These are phyloP conservation scores for Copsychus sechellarum DNA, from an alignment of 2,113 vertebrate genomes.

Conservation along the genomic window DNA sequence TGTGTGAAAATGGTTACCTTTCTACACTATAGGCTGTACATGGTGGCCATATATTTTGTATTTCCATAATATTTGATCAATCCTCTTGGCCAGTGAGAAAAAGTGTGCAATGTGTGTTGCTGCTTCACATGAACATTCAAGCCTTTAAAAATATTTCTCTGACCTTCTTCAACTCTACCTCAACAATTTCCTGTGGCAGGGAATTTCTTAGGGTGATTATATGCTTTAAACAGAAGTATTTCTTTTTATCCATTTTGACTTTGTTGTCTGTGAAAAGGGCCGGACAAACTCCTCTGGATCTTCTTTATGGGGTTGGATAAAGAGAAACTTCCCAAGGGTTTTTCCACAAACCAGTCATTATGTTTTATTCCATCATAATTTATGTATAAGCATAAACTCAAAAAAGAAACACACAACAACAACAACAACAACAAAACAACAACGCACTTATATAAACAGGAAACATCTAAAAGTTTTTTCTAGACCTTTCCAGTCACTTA, in stretches of 20 bases:
- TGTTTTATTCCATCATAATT: slow-evolving; percentile 22
- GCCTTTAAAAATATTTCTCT: slow-evolving; percentile 38
- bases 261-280: slow-evolving; percentile 15
- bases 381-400: not conserved
- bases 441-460: not conserved
- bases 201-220: slow-evolving; percentile 55
- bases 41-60: not conserved
- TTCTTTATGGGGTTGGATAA: not conserved
- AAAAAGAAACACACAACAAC: not conserved
- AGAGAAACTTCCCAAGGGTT: not conserved
- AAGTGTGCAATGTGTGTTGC: not conserved
- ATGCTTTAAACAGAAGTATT: slow-evolving; percentile 45
- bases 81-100: not conserved
- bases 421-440: not conserved
- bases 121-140: not conserved
- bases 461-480: slow-evolving; percentile 41
- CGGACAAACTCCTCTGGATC: not conserved
- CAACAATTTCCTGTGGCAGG: slow-evolving; percentile 47
- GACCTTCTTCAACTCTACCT: slow-evolving; percentile 29
- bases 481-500: slow-evolving; percentile 2
- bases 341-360: slow-evolving; percentile 26
- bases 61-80: not conserved
- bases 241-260: slow-evolving; percentile 56
- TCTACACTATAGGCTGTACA: not conserved
- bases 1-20: not conserved